These are phyloP conservation scores for Thunnus thynnus DNA, from an alignment of 2,113 vertebrate genomes.

Conservation along the genomic window DNA sequence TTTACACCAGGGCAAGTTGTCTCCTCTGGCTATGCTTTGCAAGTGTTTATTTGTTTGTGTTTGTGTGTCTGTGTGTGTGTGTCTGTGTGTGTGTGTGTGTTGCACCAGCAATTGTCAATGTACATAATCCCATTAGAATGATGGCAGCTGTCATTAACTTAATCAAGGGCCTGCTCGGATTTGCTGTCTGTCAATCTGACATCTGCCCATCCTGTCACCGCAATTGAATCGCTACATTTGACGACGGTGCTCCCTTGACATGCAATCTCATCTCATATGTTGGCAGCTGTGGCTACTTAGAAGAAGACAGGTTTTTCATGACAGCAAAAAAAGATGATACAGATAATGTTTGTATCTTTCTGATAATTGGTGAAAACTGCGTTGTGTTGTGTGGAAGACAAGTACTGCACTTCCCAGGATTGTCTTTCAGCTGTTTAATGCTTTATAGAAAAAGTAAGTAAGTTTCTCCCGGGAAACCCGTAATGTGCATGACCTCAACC, in stretches of 20 bases:
- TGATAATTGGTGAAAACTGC: neutral
- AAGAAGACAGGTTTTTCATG: slow-evolving; percentile 11
- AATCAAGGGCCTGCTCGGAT: slow-evolving; percentile 43
- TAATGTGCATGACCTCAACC: no score
- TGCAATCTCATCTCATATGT: slow-evolving; percentile 26
- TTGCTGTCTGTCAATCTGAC: slow-evolving; percentile 54
- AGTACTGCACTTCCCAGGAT: neutral
- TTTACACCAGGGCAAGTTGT: slow-evolving; percentile 30
- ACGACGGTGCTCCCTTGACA: slow-evolving; percentile 17
- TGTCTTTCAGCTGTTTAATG: neutral
- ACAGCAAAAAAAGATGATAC: neutral
- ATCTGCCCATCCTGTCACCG: slow-evolving; percentile 49
- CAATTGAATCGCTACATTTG: slow-evolving; percentile 12
- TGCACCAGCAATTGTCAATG: slow-evolving; percentile 19
- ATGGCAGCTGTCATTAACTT: slow-evolving; percentile 68
- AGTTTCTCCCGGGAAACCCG: no score
- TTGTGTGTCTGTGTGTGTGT: neutral
- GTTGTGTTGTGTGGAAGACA: neutral
- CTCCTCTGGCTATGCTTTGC: slow-evolving; percentile 31
- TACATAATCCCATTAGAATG: slow-evolving; percentile 51
- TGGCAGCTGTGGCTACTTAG: slow-evolving; percentile 31
- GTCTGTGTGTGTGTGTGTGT: no score
- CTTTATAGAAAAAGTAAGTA: no score
- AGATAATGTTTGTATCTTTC: neutral
- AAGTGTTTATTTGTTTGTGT: slow-evolving; percentile 27